Conservation (phyloP, 2,888 invertebrate genomes). For the Polymixis lichenea region DNA sequence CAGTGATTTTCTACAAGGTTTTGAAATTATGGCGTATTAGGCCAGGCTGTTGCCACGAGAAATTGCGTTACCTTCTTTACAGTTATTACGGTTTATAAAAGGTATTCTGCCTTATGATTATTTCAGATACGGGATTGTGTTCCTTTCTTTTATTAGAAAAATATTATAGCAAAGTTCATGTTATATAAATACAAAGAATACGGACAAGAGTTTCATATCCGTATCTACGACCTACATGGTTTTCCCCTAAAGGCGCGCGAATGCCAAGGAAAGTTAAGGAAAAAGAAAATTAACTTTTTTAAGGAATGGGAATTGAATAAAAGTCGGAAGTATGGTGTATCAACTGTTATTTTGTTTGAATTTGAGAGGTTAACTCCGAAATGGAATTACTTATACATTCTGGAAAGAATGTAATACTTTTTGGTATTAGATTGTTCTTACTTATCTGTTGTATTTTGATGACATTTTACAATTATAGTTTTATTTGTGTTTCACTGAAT, state of each 20-base stretch:
- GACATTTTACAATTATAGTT: not conserved
- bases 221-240: conserved; percentile 33
- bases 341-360: conserved; percentile 51
- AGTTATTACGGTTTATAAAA: conserved; percentile 42
- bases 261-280: conserved; percentile 46
- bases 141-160: conserved; percentile 33
- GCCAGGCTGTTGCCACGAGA: conserved; percentile 44
- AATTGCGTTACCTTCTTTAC: conserved; percentile 38
- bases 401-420: conserved; percentile 27
- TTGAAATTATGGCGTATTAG: conserved; percentile 54
- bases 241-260: conserved; percentile 34
- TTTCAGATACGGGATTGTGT: conserved; percentile 21
- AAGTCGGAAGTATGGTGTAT: conserved; percentile 52
- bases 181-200: conserved; percentile 33
- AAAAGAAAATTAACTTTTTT: conserved; percentile 62
- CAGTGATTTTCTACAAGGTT: conserved; percentile 55
- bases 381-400: conserved; percentile 50
- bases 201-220: conserved; percentile 30
- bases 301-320: conserved; percentile 46
- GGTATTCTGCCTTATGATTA: conserved; percentile 45
- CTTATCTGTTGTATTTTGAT: not conserved
- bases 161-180: conserved; percentile 24
- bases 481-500: not conserved
- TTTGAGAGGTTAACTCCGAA: conserved; percentile 51
- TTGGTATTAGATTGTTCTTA: conserved; percentile 20